These are phyloP conservation scores for Trichogramma evanescens DNA, from an alignment of 2,888 invertebrate genomes.

Conservation along the genomic window DNA sequence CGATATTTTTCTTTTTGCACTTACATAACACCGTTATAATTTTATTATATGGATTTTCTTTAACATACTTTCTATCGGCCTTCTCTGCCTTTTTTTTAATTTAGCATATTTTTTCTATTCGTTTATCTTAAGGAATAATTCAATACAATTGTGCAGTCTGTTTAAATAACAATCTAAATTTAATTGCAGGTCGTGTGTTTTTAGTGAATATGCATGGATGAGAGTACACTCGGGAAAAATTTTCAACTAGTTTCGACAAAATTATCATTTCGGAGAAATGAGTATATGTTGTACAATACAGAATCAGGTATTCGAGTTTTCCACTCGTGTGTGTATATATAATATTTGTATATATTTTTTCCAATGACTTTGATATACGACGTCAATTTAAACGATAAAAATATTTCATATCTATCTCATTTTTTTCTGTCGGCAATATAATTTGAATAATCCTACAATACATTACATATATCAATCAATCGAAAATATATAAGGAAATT, in stretches of 20 bases:
- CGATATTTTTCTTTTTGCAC: slow-evolving; percentile 15
- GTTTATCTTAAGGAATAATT: slow-evolving; percentile 28
- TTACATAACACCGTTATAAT: slow-evolving; percentile 26
- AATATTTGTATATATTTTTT: not conserved
- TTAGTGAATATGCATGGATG: slow-evolving; percentile 5
- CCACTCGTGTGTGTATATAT: slow-evolving; percentile 9
- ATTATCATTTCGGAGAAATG: slow-evolving; percentile 18
- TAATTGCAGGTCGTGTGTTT: slow-evolving; percentile 28
- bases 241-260: slow-evolving; percentile 19
- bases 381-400: slow-evolving; percentile 15
- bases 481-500: slow-evolving; percentile 21
- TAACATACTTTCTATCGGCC: slow-evolving; percentile 24
- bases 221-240: slow-evolving; percentile 18
- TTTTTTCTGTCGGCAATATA: not conserved
- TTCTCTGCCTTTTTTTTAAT: slow-evolving; percentile 10
- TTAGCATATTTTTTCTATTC: slow-evolving; percentile 10
- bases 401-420: slow-evolving; percentile 13
- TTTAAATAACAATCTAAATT: slow-evolving; percentile 28
- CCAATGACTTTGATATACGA: not conserved
- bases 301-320: slow-evolving; percentile 21
- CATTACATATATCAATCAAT: slow-evolving; percentile 11
- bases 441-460: slow-evolving; percentile 14
- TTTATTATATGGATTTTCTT: slow-evolving; percentile 17
- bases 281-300: slow-evolving; percentile 11
- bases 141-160: slow-evolving; percentile 41